Evolutionary conservation across 1,140 invertebrate genomes (phyloP).

Genomic region (Bombus pyrosoma): DNA sequence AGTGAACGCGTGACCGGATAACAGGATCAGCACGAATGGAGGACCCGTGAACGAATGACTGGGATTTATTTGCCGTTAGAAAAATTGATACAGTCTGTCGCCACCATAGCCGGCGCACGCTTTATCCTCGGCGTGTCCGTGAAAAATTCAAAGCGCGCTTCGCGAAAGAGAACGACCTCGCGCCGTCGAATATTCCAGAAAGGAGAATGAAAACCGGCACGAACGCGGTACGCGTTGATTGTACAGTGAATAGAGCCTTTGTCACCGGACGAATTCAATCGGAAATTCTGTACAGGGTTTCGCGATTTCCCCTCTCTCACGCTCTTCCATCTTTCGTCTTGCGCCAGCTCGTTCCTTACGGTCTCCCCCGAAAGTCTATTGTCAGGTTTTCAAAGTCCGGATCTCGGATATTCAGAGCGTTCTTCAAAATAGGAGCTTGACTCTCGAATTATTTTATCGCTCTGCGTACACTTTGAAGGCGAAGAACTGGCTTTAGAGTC

Average conservation of each 20-base stretch:
- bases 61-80: no score
- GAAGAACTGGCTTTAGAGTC: not conserved
- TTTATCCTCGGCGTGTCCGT: not conserved
- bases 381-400: not conserved
- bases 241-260: conserved; percentile 2
- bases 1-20: no score
- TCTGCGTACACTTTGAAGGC: not conserved
- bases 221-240: conserved; percentile 13
- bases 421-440: not conserved
- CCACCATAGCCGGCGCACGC: no score
- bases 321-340: not conserved
- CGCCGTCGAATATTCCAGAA: not conserved
- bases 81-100: no score
- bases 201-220: not conserved
- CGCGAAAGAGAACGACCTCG: not conserved
- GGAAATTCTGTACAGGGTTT: conserved; percentile 17
- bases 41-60: no score
- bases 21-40: no score
- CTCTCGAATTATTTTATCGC: not conserved
- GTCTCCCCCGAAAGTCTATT: not conserved
- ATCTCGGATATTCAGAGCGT: not conserved
- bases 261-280: conserved; percentile 24
- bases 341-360: not conserved
- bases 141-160: not conserved
- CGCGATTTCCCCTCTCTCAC: not conserved